Base-by-base conservation (phyloP, 2,888 invertebrate genomes). In the Athetis lepigone region DNA sequence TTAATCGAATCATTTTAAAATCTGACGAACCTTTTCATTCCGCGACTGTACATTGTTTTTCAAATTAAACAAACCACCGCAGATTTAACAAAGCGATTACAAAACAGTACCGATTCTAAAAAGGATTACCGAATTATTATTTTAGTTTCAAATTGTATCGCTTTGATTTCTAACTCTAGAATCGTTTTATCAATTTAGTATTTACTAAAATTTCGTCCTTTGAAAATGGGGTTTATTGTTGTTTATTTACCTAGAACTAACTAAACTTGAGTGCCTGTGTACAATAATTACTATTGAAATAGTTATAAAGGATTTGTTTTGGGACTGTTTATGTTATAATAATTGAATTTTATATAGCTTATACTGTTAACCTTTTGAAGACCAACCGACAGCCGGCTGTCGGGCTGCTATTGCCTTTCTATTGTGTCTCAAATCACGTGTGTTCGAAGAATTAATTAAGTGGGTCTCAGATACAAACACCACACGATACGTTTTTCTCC, bases 301-400 rank as follows among this genome's bases (percentile, higher is more conserved):
- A 49, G 13, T 42, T 42, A 37, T 45, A 16, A 18, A 42, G 51
- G 7, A 55, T 25, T 68, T 56, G 13, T 55, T 9, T 71, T 50
- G 18, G 11, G 16, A 42, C 13, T 51, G 40, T 50, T 70, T 23
- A 19, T 16, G 7, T 42, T 16, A 21, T 33, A 25, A 23, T 1
- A 37, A 29, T 47, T 40, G 16, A 36, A 19, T 57, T 13, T 42
- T 46, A n/a, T 7, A 25, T 39, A n/a, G n/a, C n/a, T n/a, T n/a
- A n/a, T n/a, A n/a, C n/a, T n/a, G n/a, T n/a, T n/a, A n/a, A n/a
- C n/a, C n/a, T n/a, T n/a, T n/a, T n/a, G n/a, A n/a, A n/a, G n/a
- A n/a, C n/a, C n/a, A n/a, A n/a, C n/a, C n/a, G n/a, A n/a, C n/a
- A n/a, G n/a, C n/a, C n/a, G n/a, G n/a, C n/a, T n/a, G n/a, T n/a